Percentiles rank a stretch among this genome's conserved stretches.
Evolutionary conservation across 2,888 invertebrate species (phyloP).

Genomic region (Diploptera punctata): DNA sequence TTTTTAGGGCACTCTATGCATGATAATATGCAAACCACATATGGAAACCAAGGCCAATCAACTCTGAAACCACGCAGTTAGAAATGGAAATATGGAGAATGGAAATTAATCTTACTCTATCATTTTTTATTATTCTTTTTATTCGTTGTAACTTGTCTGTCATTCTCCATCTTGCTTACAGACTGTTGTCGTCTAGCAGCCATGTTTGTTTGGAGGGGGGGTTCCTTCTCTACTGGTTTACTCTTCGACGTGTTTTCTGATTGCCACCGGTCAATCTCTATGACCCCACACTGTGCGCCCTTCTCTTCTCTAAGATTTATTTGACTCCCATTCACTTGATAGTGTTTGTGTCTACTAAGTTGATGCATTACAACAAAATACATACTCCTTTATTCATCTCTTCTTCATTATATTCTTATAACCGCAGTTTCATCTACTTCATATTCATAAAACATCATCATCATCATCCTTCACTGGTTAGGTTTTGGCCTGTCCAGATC

Average conservation of each 20-base stretch:
- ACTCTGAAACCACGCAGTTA: background rate
- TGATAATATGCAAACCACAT: background rate
- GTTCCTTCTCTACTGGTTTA: background rate
- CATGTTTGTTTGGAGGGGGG: constrained; percentile 7
- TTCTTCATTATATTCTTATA: too few species aligned
- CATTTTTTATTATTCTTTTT: background rate
- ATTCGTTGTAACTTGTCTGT: background rate
- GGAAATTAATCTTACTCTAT: constrained; percentile 6
- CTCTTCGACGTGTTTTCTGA: background rate
- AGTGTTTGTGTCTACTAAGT: too few species aligned
- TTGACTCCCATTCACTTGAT: background rate
- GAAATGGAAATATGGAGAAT: constrained; percentile 6
- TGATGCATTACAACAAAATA: too few species aligned
- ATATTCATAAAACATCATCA: too few species aligned
- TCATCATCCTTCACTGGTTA: too few species aligned
- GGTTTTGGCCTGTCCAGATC: too few species aligned
- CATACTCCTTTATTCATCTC: too few species aligned
- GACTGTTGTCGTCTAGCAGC: background rate
- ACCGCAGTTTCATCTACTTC: too few species aligned
- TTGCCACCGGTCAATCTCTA: background rate
- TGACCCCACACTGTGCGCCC: constrained; percentile 4
- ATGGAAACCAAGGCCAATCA: constrained; percentile 17
- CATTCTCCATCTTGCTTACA: background rate
- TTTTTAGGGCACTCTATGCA: background rate
- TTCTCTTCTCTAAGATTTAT: background rate